A percentile compares a stretch with the other conserved stretches of the same genome.
Conservation (phyloP, 1,140 invertebrate genomes). For the Drosophila ercepeae region DNA sequence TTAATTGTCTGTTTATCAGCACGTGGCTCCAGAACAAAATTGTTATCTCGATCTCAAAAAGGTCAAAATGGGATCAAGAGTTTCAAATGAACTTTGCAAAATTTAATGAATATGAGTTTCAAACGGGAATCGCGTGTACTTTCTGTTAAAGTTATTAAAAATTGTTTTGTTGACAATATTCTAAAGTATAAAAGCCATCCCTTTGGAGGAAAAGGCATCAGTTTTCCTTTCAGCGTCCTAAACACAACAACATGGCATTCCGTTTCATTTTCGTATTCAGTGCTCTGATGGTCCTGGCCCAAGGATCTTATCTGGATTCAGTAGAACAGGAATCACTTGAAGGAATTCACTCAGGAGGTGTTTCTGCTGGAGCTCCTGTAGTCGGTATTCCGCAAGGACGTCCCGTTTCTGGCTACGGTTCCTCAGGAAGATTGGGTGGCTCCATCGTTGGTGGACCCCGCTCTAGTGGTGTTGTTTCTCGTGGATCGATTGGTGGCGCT, state of each 20-base stretch:
- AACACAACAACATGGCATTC: constrained; percentile 17
- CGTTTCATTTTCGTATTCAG: constrained; percentile 10
- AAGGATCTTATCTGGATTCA: constrained; percentile 14
- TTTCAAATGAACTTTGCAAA: no score
- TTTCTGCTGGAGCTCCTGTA: constrained; percentile 5
- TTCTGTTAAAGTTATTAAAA: neutral
- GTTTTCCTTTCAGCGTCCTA: constrained; percentile 18
- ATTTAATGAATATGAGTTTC: neutral
- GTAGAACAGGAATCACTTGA: constrained; percentile 13
- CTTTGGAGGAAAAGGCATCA: constrained; percentile 9
- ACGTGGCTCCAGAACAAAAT: no score
- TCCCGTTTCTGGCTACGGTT: neutral
- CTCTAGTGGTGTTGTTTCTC: constrained; percentile 13
- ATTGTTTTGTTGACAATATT: neutral
- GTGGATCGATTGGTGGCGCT: constrained; percentile 1
- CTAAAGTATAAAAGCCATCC: constrained; percentile 22
- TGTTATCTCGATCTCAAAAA: no score
- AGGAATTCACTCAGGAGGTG: constrained; percentile 5
- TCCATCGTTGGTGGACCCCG: neutral
- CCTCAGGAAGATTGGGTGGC: constrained; percentile 4
- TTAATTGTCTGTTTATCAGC: no score
- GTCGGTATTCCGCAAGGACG: neutral
- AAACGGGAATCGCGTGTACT: no score
- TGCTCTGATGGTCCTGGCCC: constrained; percentile 20
- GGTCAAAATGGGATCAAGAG: no score